Percentiles rank a stretch among this genome's conserved stretches.
Evolutionary conservation across 2,113 vertebrate species (phyloP).

Genomic region (Percina caprodes): DNA sequence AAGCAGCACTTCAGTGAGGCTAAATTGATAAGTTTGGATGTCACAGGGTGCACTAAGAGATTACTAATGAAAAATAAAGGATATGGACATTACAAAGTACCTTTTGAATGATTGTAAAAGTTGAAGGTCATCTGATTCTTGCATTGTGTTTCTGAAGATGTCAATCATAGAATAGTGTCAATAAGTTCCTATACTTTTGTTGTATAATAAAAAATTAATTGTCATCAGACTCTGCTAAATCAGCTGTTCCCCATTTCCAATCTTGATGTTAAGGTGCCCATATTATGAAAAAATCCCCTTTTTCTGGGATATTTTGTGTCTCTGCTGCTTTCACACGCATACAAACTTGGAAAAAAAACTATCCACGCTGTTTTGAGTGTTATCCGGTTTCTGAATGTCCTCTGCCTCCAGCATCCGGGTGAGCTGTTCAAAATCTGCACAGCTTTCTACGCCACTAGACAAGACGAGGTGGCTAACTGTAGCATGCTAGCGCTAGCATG

Average conservation of each 20-base stretch:
- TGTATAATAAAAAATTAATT: not conserved
- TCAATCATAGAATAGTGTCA: not conserved
- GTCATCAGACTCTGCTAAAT: not conserved
- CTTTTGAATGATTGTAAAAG: not conserved
- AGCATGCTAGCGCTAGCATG: no score
- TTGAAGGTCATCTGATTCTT: not conserved
- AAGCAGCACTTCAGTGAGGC: constrained; percentile 73
- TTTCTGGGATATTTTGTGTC: no score
- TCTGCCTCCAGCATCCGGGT: no score
- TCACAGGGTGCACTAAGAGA: not conserved
- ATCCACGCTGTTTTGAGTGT: no score
- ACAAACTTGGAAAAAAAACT: no score
- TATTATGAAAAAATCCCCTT: no score
- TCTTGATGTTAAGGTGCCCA: not conserved
- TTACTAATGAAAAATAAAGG: not conserved
- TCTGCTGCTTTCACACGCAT: no score
- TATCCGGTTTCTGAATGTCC: no score
- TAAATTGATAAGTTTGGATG: not conserved
- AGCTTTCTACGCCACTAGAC: no score
- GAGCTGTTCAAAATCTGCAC: no score
- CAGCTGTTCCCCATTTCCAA: no score
- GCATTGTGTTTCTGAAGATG: not conserved
- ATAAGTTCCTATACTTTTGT: not conserved
- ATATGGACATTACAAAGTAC: not conserved
- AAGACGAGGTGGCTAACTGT: no score